A percentile compares a stretch with the other conserved stretches of the same genome.
These are phyloP conservation scores for Phalacrocorax carbo DNA, from an alignment of 2,113 vertebrate genomes.

Conservation along the genomic window DNA sequence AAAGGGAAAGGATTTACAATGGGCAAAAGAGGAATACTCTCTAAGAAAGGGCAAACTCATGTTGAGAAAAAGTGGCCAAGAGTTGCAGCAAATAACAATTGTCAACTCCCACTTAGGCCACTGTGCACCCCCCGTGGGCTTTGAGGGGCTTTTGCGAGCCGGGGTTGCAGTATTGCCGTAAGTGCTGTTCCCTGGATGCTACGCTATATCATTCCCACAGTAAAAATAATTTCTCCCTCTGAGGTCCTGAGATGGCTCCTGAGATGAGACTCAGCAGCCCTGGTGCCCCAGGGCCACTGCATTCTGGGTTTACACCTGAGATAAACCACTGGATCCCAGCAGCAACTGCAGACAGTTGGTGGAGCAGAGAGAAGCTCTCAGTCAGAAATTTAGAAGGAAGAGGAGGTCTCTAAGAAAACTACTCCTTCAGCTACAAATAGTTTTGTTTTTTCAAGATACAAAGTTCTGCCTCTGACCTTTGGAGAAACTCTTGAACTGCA, in stretches of 20 bases:
- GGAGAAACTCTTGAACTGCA: background rate
- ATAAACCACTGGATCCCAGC: background rate
- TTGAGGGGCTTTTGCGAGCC: background rate
- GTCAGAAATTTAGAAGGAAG: background rate
- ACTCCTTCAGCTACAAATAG: background rate
- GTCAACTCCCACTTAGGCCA: background rate
- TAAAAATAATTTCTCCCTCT: background rate
- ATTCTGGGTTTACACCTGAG: background rate
- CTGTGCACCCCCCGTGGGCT: background rate
- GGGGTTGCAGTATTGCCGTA: background rate
- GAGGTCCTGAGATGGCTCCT: background rate
- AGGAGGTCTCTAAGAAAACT: background rate
- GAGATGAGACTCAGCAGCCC: background rate
- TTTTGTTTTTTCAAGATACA: background rate
- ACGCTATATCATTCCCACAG: background rate
- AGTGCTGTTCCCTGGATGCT: background rate
- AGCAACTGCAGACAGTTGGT: background rate
- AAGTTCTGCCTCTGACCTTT: conserved; percentile 31
- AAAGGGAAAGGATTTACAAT: background rate
- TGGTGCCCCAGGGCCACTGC: background rate
- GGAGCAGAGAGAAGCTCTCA: background rate
- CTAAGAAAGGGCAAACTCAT: background rate
- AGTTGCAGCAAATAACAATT: background rate
- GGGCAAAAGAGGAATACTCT: background rate
- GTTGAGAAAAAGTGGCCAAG: background rate